These are phyloP conservation scores for Sebastes trivittatus DNA, from an alignment of 2,797 vertebrate species.

Conservation along the genomic window DNA sequence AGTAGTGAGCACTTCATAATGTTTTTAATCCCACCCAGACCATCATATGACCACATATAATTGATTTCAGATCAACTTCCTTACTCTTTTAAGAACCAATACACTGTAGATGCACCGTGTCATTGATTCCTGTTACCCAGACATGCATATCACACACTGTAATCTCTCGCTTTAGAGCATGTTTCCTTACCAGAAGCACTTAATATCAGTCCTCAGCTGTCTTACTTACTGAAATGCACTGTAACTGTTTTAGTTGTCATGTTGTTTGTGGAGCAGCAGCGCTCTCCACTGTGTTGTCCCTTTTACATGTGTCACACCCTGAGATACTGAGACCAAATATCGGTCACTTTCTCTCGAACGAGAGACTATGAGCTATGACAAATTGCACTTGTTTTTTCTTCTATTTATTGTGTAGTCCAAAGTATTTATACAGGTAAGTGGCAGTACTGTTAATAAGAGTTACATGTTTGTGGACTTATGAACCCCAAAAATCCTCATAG, in stretches of 20 bases:
- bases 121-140: constrained; percentile 7
- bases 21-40: neutral
- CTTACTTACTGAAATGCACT: constrained; percentile 11
- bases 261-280: neutral
- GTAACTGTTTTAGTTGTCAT: neutral
- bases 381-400: constrained; percentile 58
- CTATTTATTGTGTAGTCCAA: constrained; percentile 10
- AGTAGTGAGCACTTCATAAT: neutral
- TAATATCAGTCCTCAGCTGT: neutral
- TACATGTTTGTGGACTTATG: constrained; percentile 6
- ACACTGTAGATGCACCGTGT: neutral
- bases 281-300: neutral
- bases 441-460: constrained; percentile 12
- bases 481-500: neutral
- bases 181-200: constrained; percentile 12
- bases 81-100: neutral
- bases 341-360: constrained; percentile 28
- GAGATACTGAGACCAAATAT: constrained; percentile 16
- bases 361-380: constrained; percentile 64
- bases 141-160: neutral
- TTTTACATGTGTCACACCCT: neutral
- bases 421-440: constrained; percentile 61
- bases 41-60: constrained; percentile 24
- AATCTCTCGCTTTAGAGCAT: constrained; percentile 33
- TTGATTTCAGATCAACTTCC: neutral